A percentile compares a stretch with the other conserved stretches of the same genome.
Evolutionary conservation across 2,797 vertebrate genomes (phyloP).

Genomic region (Rachycentron canadum): DNA sequence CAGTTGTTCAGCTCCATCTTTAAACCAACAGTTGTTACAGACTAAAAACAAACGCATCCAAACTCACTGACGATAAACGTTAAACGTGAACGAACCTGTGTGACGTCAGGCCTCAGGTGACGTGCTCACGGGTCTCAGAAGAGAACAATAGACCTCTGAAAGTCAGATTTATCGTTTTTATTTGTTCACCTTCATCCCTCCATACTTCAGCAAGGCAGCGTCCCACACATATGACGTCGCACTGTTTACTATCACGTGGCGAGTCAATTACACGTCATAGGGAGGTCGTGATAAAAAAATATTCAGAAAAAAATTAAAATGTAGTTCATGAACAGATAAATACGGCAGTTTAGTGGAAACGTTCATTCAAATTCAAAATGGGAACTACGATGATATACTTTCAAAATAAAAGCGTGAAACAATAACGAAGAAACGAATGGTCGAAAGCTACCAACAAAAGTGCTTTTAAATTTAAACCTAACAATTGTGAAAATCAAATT

Average conservation of each 20-base stretch:
- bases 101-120: conserved; percentile 21
- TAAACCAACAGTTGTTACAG: too few relatives aligned
- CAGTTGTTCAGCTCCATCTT: too few relatives aligned
- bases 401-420: conserved; percentile 12
- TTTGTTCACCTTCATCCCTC: conserved; percentile 29
- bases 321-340: background rate
- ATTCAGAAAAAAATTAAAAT: background rate
- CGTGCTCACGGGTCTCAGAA: background rate
- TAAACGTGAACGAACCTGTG: conserved; percentile 14
- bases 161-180: background rate
- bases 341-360: background rate
- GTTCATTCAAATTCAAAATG: too few relatives aligned
- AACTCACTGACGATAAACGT: background rate
- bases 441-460: too few relatives aligned
- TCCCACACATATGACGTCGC: conserved; percentile 48
- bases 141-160: background rate
- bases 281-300: too few relatives aligned
- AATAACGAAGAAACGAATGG: background rate
- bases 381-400: background rate
- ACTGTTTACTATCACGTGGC: background rate
- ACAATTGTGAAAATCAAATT: too few relatives aligned
- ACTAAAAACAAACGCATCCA: background rate
- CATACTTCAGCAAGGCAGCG: background rate
- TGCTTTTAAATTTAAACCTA: too few relatives aligned
- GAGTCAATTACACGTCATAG: conserved; percentile 38